Conservation (phyloP, 1,140 invertebrate genomes). For the Ips typographus region DNA sequence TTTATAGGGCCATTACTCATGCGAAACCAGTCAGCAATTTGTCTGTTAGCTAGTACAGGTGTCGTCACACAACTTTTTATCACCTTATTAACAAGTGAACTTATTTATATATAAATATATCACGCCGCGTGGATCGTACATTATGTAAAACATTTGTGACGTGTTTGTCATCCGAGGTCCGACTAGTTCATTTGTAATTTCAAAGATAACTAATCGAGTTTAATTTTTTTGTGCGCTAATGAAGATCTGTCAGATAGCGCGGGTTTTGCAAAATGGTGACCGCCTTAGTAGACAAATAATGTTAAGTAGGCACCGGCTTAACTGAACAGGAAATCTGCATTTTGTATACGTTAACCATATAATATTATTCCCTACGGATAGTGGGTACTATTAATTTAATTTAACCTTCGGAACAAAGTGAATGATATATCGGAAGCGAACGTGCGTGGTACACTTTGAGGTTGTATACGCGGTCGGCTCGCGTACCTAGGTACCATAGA, state of each 20-base stretch:
- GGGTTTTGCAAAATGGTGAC: slow-evolving; percentile 21
- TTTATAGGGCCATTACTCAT: slow-evolving; percentile 15
- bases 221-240: slow-evolving; percentile 15
- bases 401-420: slow-evolving; percentile 7
- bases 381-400: slow-evolving; percentile 15
- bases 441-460: not conserved
- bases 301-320: slow-evolving; percentile 21
- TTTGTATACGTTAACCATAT: slow-evolving; percentile 16
- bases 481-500: not conserved
- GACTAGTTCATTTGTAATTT: slow-evolving; percentile 18
- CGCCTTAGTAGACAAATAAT: slow-evolving; percentile 27
- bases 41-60: slow-evolving; percentile 5
- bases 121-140: slow-evolving; percentile 10
- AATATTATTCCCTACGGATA: slow-evolving; percentile 14
- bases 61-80: slow-evolving; percentile 14
- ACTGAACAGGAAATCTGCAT: slow-evolving; percentile 26
- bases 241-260: slow-evolving; percentile 24
- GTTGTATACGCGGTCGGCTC: not conserved
- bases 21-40: slow-evolving; percentile 12
- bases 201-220: slow-evolving; percentile 15
- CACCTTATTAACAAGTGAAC: slow-evolving; percentile 17
- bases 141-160: slow-evolving; percentile 22
- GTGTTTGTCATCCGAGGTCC: slow-evolving; percentile 11
- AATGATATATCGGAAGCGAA: slow-evolving; percentile 1
- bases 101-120: slow-evolving; percentile 20